Evolutionary conservation across 2,113 vertebrate species (phyloP).

Genomic region (Morphnarchus princeps): DNA sequence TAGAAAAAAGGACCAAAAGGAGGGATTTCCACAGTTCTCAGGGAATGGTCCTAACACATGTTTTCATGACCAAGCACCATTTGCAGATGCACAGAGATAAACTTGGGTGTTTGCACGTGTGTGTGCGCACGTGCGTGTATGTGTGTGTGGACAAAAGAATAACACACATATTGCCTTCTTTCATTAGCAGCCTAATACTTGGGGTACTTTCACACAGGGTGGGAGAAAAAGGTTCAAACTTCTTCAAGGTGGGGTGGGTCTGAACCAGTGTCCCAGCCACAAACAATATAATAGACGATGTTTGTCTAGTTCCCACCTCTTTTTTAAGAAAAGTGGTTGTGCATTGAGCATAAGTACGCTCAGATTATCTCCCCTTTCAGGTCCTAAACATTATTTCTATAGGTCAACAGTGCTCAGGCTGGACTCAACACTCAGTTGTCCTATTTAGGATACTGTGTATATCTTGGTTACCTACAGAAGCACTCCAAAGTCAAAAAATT

Average conservation of each 20-base stretch:
- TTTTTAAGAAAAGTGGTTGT: background rate
- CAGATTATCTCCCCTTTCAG: background rate
- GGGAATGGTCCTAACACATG: background rate
- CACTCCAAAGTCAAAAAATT: background rate
- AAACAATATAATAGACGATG: background rate
- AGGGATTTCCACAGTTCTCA: background rate
- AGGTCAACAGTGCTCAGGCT: background rate
- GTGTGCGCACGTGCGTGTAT: rapidly evolving
- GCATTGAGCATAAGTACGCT: background rate
- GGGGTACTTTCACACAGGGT: background rate
- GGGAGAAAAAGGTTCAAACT: background rate
- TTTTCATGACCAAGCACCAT: background rate
- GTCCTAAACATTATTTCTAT: background rate
- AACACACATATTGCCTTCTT: background rate
- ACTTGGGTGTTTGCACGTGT: background rate
- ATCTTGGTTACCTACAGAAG: background rate
- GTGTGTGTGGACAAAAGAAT: background rate
- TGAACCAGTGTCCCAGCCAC: background rate
- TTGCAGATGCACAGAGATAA: background rate
- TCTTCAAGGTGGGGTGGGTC: background rate
- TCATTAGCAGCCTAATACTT: background rate
- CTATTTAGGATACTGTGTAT: background rate
- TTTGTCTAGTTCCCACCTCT: background rate
- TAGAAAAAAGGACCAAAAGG: background rate
- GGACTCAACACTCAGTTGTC: background rate